phyloP scores from a whole-genome alignment of 2,113 vertebrate species.

The Centrocercus urophasianus region DNA sequence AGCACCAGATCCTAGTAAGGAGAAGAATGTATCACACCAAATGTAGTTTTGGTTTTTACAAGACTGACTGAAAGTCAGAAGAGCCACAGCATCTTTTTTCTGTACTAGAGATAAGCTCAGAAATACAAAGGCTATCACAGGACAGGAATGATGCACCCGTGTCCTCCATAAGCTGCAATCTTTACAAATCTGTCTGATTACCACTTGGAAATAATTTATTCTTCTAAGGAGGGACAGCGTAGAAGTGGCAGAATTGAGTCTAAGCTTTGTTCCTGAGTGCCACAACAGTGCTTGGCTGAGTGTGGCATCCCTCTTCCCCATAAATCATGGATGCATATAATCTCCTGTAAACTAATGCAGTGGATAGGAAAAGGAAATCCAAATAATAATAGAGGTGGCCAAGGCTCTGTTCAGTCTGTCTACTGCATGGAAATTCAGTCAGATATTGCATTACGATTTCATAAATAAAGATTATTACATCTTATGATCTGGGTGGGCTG shows the following conservation, averaged over 20 bases:
- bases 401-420: not conserved
- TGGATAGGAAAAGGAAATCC: not conserved
- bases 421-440: not conserved
- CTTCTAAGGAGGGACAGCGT: not conserved
- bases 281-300: fast-evolving
- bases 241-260: not conserved
- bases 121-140: not conserved
- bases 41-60: not conserved
- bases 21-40: not conserved
- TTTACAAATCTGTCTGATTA: not conserved
- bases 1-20: not conserved
- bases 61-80: not conserved
- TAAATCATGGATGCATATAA: not conserved
- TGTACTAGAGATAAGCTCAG: not conserved
- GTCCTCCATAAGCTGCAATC: not conserved
- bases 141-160: not conserved
- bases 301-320: not conserved
- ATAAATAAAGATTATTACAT: not conserved
- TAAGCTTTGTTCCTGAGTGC: not conserved
- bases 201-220: not conserved
- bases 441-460: not conserved
- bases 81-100: not conserved
- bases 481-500: not conserved
- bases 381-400: not conserved
- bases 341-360: not conserved